Evolutionary conservation across 2,113 vertebrate genomes (phyloP).

Genomic region (Vulpes ferrilata): DNA sequence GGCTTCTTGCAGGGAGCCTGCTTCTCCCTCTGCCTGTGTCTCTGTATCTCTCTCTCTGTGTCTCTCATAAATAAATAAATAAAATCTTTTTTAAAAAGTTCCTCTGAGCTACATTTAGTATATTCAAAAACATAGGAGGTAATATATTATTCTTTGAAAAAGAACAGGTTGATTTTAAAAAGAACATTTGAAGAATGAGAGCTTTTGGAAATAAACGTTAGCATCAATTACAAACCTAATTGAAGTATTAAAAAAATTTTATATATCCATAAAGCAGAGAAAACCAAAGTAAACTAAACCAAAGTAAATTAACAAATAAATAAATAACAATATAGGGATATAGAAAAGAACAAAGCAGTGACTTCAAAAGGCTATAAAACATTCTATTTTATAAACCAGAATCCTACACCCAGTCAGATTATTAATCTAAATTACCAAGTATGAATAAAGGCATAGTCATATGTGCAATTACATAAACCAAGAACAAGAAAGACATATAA

Average conservation of each 20-base stretch:
- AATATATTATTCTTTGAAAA: background rate
- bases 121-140: background rate
- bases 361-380: background rate
- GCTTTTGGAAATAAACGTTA: background rate
- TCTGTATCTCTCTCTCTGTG: too few species aligned
- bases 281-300: background rate
- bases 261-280: background rate
- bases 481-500: background rate
- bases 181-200: background rate
- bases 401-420: background rate
- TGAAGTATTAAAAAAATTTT: background rate
- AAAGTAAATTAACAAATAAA: background rate
- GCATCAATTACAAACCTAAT: background rate
- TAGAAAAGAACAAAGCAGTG: background rate
- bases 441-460: background rate
- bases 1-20: too few species aligned
- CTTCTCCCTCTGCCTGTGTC: too few species aligned
- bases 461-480: constrained; percentile 7
- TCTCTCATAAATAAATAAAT: too few species aligned
- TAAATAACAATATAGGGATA: background rate
- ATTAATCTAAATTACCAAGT: background rate
- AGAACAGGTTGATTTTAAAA: background rate
- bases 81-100: background rate
- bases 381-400: background rate
- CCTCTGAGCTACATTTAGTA: background rate